Base-by-base conservation (phyloP, 2,888 invertebrate species). In the Drymonia ruficornis region DNA sequence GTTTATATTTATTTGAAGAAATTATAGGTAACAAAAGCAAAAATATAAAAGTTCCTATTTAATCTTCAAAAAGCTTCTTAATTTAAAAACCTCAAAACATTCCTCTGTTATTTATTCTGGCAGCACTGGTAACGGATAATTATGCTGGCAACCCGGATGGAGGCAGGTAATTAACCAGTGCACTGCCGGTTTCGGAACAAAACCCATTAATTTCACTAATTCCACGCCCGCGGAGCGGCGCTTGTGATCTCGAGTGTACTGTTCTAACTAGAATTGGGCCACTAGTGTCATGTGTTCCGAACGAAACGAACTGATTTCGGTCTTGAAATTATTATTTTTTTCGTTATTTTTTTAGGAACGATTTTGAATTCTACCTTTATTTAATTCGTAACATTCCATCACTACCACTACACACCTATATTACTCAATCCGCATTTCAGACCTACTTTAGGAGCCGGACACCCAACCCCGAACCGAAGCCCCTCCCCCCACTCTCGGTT, bases 141-240 rank as follows among this genome's bases (percentile, higher is more conserved):
- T 53, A 56, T 12, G 51, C 53, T 52, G 23, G 42, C 38, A 61
- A 49, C 48, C 51, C 49, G 19, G 42, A 29, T 31, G 43, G 50
- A 29, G 44, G 49, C 56, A 42, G 58, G 60, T 67, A 75, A 76
- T 72, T 70, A 76, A 60, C 60, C 61, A 53, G 49, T 59, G 53
- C 66, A 67, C 61, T 54, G 43, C 45, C 29, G 45, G 23, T 16
- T 47, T 45, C 52, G 49, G 59, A 63, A 69, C 65, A 66, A 65
- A 65, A 60, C 42, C 64, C 63, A 75, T 76, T 74, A 65, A 68
- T 73, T 73, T 63, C 56, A 64, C 63, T 66, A 68, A 72, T 70
- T 67, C 65, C 47, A 52, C 46, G 47, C 48, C 50, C 19, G 18
- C 44, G 31, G 31, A 18, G 18, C 34, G 15, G 29, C 48, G 49